phyloP scores from a whole-genome alignment of 2,888 invertebrate species.

The Aphidoletes aphidimyza region DNA sequence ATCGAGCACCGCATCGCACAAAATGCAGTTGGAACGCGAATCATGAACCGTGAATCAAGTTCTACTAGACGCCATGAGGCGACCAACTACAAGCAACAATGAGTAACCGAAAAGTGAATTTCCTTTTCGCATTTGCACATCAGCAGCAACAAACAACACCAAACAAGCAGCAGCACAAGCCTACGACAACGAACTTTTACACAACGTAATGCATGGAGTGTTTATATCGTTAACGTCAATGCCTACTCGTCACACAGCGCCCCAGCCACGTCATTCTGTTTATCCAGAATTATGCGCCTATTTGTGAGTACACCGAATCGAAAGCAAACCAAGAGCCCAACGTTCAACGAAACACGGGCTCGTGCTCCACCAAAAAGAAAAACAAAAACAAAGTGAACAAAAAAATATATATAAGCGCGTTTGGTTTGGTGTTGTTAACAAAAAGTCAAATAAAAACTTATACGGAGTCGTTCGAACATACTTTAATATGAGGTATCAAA shows the following conservation, averaged over 20 bases:
- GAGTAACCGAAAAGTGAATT: conserved; percentile 13
- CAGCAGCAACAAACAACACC: not conserved
- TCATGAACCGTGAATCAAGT: no score
- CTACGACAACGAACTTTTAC: not conserved
- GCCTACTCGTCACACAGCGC: not conserved
- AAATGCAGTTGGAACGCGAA: no score
- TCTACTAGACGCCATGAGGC: no score
- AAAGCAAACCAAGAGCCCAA: no score
- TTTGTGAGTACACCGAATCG: no score
- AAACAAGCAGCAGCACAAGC: not conserved
- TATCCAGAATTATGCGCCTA: no score
- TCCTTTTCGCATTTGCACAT: conserved; percentile 41
- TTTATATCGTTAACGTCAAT: conserved; percentile 26
- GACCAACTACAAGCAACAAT: conserved; percentile 36
- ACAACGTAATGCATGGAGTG: not conserved
- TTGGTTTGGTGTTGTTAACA: conserved; percentile 35
- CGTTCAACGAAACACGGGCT: no score
- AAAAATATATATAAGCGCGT: no score
- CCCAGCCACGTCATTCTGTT: no score
- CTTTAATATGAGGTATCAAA: conserved; percentile 39
- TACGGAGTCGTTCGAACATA: not conserved
- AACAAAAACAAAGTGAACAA: no score
- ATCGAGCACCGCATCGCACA: no score
- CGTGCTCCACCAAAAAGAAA: not conserved
- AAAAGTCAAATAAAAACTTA: conserved; percentile 41